A percentile compares a stretch with the other conserved stretches of the same genome.
phyloP scores from a whole-genome alignment of 1,140 invertebrate species.

The Cecropterus lyciades region DNA sequence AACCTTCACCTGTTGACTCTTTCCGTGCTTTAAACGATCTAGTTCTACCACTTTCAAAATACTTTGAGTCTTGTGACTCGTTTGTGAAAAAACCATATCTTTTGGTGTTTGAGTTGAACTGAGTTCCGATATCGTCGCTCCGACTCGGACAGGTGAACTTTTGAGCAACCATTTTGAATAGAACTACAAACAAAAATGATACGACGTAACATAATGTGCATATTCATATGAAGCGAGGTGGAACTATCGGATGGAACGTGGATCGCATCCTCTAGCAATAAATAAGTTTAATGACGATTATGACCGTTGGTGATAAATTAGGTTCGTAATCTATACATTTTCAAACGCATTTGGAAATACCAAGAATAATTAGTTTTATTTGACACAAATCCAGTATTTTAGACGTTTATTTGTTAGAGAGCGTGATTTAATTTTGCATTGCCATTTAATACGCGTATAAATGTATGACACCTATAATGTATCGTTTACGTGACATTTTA shows the following conservation, averaged over 20 bases:
- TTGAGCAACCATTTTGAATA: constrained; percentile 83
- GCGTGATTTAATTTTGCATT: neutral
- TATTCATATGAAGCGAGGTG: constrained; percentile 68
- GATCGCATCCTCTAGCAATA: constrained; percentile 13
- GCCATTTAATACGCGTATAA: neutral
- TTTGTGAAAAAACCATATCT: constrained; percentile 83
- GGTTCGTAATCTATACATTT: constrained; percentile 5
- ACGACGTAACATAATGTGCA: constrained; percentile 81
- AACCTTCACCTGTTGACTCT: constrained; percentile 69
- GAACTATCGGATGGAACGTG: constrained; percentile 12
- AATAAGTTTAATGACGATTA: constrained; percentile 1
- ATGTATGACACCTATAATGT: neutral
- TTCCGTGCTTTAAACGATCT: constrained; percentile 78
- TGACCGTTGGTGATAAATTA: neutral
- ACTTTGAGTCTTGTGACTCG: constrained; percentile 75
- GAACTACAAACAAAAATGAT: constrained; percentile 83
- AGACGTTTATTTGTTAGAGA: neutral
- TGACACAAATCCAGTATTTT: neutral
- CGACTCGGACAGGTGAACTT: constrained; percentile 79
- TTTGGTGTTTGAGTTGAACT: constrained; percentile 72
- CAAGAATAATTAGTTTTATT: neutral
- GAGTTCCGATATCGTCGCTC: constrained; percentile 78
- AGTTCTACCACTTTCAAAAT: constrained; percentile 81
- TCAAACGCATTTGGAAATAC: neutral
- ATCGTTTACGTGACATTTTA: constrained; percentile 5